Base-by-base conservation (phyloP, 2,797 vertebrate species). In the Sylvilagus floridanus region DNA sequence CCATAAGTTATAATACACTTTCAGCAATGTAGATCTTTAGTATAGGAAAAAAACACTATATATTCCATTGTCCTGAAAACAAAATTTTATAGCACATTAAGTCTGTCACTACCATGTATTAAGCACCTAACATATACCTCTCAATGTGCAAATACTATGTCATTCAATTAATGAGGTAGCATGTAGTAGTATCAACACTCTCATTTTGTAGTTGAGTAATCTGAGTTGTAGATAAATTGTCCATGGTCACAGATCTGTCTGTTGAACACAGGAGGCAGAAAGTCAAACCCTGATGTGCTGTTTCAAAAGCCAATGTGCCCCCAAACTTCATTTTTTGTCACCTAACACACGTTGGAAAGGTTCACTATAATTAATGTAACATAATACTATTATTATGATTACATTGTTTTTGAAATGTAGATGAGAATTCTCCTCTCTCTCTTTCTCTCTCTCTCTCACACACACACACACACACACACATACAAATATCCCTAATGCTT, bases 11-110 rank as follows among this genome's bases (percentile, higher is more conserved):
- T 95, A 78, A 82, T 85, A 57, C 26, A 84, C 50, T 94, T 95
- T 84, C 66, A 88, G 32, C 7, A 84, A 16, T 90, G 17, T 9
- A 72, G 54, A 52, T 65, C 62, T 76, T 84, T 52, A 7, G 26
- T 75, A 86, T 3, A 82, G 83, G 79, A 88, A 91, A 90, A 90
- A 94, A 73, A 17, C 66, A 94, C 72, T 50, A 81, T 62, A 17
- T 35, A 22, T 42, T 72, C 42, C 26, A 57, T 86, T 90, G 13
- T 91, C 50, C 68, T 42, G 9, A 95, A 81, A 60, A 83, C 2
- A 93, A 75, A 92, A 68, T 81, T 96, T 94, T 94, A 97, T 28
- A 86, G 52, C 13, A 78, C 37, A 76, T 19, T 86, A 90, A 90
- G 87, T 78, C 72, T 91, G 21, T 83, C 82, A 76, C 37, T 86